Evolutionary conservation across 2,888 invertebrate genomes (phyloP), one percentile per base, ranked within the genome.

Genomic region (Crossocerus cetratus): DNA sequence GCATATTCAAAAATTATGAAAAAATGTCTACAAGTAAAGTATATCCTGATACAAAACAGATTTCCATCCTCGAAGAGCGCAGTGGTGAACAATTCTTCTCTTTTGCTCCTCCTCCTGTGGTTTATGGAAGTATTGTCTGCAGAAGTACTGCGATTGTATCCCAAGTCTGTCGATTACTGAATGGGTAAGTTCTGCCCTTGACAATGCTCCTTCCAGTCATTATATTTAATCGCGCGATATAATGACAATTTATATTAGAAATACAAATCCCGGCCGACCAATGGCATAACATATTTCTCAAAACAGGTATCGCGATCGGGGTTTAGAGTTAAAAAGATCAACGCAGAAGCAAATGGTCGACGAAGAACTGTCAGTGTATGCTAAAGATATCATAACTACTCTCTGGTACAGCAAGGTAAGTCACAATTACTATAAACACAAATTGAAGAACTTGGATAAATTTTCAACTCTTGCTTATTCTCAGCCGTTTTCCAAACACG

Each of bases 111-210:
- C 58, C 86, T 8, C 70, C 83, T 16, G 80, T 90, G 3, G 83
- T 90, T 70, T 89, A 90, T 70, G 86, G 85, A 20, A 74, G 84
- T 71, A 85, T 90, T 64, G 66, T 86, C 13, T 78, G 80, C 18
- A 83, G 69, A 59, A 86, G 76, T 67, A 83, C 83, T 65, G 77
- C 77, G 3, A 77, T 86, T 49, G 62, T 90, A n/a, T 86, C 87
- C 13, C 83, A 84, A 74, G 77, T 85, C n/a, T 90, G 88, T 74
- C 77, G 77, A 2, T 78, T 90, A 43, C 65, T 90, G 63, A 43
- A 86, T 53, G 84, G 76, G 83, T 87, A 57, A 44, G 22, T 45
- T 54, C n/a, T 8, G 20, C 20, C 21, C 13, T 64, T 60, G 56
- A 32, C n/a, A 62, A 32, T 65, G 11, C 20, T 55, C 22, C 32